Evolutionary conservation across 2,888 invertebrate genomes (phyloP).

Genomic region (Linyphia triangularis): DNA sequence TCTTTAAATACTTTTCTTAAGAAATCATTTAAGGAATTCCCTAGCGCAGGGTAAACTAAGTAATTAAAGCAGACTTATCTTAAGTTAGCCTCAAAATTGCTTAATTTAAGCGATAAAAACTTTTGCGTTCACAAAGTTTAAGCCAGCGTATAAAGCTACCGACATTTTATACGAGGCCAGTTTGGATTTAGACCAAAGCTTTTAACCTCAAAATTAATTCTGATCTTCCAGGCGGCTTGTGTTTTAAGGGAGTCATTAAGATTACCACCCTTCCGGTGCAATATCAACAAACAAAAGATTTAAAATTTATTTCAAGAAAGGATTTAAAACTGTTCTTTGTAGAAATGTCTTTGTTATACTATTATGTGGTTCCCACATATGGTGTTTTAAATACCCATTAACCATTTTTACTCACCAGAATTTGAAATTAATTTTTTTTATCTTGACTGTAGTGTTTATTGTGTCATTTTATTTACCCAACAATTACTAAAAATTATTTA

Average conservation of each 20-base stretch:
- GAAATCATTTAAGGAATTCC: constrained; percentile 2
- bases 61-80: neutral
- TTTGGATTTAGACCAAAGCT: neutral
- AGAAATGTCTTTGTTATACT: no score
- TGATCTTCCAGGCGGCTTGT: neutral
- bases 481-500: no score
- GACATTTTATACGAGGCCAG: neutral
- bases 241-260: constrained; percentile 21
- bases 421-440: no score
- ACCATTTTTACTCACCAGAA: no score
- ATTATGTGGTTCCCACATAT: no score
- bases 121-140: neutral
- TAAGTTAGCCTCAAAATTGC: neutral
- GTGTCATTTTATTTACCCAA: no score
- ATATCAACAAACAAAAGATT: neutral
- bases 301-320: neutral
- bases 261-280: neutral
- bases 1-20: neutral
- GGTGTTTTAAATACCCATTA: no score
- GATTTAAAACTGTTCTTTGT: neutral
- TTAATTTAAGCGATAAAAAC: constrained; percentile 29
- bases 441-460: no score
- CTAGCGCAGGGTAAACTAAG: neutral
- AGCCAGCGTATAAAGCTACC: neutral
- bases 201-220: constrained; percentile 28